phyloP scores from a whole-genome alignment of 2,113 vertebrate genomes.

The Silurus glanis region DNA sequence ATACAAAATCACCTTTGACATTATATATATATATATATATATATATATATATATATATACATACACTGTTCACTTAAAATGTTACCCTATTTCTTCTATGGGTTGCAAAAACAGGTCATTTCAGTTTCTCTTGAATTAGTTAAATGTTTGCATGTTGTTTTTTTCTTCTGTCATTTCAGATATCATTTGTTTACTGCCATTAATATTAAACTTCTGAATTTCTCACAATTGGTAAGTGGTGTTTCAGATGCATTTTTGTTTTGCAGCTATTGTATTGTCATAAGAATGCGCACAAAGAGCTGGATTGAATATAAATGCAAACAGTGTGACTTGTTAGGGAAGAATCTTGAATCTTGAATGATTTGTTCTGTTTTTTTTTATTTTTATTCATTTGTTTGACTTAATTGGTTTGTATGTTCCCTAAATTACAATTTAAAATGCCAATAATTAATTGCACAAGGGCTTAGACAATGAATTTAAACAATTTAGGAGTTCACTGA shows the following conservation, averaged over 20 bases:
- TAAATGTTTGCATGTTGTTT: not conserved
- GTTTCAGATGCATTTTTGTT: not conserved
- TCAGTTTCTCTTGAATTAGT: not conserved
- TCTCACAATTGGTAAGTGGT: no score
- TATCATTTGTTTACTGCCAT: not conserved
- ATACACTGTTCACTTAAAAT: not conserved
- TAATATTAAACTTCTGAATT: not conserved
- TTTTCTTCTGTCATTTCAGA: not conserved
- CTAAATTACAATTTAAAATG: not conserved
- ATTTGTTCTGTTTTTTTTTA: no score
- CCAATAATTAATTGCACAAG: not conserved
- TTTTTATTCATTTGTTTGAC: not conserved
- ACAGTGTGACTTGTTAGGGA: no score
- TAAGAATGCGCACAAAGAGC: no score
- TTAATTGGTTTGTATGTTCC: not conserved
- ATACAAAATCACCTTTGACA: not conserved
- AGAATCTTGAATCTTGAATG: no score
- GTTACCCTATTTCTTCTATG: not conserved
- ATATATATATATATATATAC: no score
- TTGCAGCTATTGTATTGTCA: not conserved
- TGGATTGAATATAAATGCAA: no score
- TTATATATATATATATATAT: no score
- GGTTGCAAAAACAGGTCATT: not conserved
- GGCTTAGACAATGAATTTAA: not conserved
- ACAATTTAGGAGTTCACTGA: not conserved